Percentiles rank a stretch among this genome's conserved stretches.
These are phyloP conservation scores for Drosophila rubida DNA, from an alignment of 2,888 invertebrate genomes.

Conservation along the genomic window DNA sequence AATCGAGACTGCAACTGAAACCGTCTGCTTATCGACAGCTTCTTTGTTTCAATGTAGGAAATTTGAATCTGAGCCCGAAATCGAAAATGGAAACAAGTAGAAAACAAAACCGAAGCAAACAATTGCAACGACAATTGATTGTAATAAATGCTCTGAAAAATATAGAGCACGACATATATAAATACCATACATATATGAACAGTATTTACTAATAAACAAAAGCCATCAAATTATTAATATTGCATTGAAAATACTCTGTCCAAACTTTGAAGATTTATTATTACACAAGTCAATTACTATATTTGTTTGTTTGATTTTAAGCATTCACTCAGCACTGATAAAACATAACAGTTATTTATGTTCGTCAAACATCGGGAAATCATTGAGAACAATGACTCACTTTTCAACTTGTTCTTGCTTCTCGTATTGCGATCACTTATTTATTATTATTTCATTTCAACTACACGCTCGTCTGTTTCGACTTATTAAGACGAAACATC, in stretches of 20 bases:
- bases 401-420: conserved; percentile 1
- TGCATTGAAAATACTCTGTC: background rate
- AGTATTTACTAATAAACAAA: conserved; percentile 9
- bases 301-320: background rate
- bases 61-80: conserved; percentile 19
- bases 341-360: background rate
- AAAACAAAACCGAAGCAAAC: conserved; percentile 13
- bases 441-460: background rate
- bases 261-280: background rate
- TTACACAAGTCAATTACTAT: background rate
- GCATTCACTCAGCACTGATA: background rate
- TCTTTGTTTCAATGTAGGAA: conserved; percentile 38
- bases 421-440: conserved; percentile 3
- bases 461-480: conserved; percentile 2
- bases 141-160: conserved; percentile 14
- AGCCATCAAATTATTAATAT: background rate
- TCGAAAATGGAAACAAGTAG: conserved; percentile 17
- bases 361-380: background rate
- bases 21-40: conserved; percentile 31
- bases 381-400: conserved; percentile 17
- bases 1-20: conserved; percentile 2
- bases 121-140: conserved; percentile 25
- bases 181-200: background rate
- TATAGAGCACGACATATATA: conserved; percentile 6
- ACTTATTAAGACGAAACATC: background rate